Evolutionary conservation across 2,113 vertebrate genomes (phyloP), one percentile per base, ranked within the genome.

Genomic region (Petrocephalus microphthalmus): DNA sequence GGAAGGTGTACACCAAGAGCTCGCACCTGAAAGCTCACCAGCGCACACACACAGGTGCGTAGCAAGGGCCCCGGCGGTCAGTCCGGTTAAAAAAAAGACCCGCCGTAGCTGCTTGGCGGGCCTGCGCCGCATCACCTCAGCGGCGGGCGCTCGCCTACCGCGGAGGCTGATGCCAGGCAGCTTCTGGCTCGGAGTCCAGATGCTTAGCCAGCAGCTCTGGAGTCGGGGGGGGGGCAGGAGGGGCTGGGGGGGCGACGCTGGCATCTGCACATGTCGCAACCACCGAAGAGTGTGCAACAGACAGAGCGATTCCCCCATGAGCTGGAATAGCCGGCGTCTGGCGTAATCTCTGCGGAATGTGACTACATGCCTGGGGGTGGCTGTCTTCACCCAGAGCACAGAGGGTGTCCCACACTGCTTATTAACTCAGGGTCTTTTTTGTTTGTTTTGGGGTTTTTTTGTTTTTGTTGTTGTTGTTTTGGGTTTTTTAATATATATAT

Each of bases 1-100:
- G 97, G 92, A 99, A 99, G 96, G 98, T 99, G 95, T 99, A 99
- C 96, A 99, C 98, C 95, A 99, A 99, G 96, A 99, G 98, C 93
- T 99, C 98, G 60, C 98, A 99, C 93, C 96, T 99, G 92, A 99
- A 99, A 97, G 98, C 98, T 94, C 98, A 99, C 94, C 98, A 99
- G 93, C 97, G 98, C 90, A 99, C 98, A 85, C 98, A 99, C 94
- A 99, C 98, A 97, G 98, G 97, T 97, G 89, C 95, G 95, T 94
- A 5, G 7, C 2, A 11, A 5, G 37, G 42, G 19, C 78, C 20
- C 15, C 7, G 0, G 19, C 7, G 5, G 45, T 85, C 49, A 29
- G 5, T 4, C 17, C 20, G 45, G 42, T 8, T 20, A n/a, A 42
- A 82, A 49, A n/a, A 22, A 82, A 82, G 19, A 82, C 22, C 67